Evolutionary conservation across 2,888 invertebrate genomes (phyloP), one percentile per base, ranked within the genome.

Genomic region (Calameuta pallipes): DNA sequence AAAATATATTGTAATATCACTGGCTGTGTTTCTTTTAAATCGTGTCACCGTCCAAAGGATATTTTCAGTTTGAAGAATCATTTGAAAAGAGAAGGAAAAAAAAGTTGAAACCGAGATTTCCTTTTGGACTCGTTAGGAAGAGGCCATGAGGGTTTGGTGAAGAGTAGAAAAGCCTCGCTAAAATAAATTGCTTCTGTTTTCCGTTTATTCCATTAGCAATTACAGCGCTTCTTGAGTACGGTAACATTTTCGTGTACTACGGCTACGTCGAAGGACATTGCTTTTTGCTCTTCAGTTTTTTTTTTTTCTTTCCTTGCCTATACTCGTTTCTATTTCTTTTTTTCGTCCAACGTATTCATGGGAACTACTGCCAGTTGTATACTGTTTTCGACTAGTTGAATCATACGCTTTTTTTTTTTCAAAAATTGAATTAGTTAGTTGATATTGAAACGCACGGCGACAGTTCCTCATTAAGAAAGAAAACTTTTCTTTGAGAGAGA

Each of bases 201-300:
- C 77, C 77, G 83, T 89, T 88, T 87, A 88, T 89, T 89, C 82
- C 85, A 88, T 82, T 84, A 85, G 84, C 86, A 88, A 82, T 87
- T 89, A 89, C 89, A 89, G 87, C 85, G 85, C 84, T 86, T 85
- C 80, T 76, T 81, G 80, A 80, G 81, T 75, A 82, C 76, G 79
- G 82, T 85, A 85, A 87, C 87, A 87, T 80, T 83, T 84, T 80
- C 76, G 33, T 78, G 77, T 79, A 79, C 87, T 84, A 84, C 56
- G 79, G 76, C 83, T 85, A 87, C 82, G 79, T 82, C 79, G 74
- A 81, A 81, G 56, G 56, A 56, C 56, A 56, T 56, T 56, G 23
- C 23, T 56, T 56, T 56, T 56, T 23, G 56, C 56, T 56, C 23
- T 56, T 56, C 23, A 56, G 23, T 56, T 56, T 23, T 23, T 56